Base-by-base conservation (phyloP, 2,888 invertebrate species). In the Nipponacmea schrenckii region DNA sequence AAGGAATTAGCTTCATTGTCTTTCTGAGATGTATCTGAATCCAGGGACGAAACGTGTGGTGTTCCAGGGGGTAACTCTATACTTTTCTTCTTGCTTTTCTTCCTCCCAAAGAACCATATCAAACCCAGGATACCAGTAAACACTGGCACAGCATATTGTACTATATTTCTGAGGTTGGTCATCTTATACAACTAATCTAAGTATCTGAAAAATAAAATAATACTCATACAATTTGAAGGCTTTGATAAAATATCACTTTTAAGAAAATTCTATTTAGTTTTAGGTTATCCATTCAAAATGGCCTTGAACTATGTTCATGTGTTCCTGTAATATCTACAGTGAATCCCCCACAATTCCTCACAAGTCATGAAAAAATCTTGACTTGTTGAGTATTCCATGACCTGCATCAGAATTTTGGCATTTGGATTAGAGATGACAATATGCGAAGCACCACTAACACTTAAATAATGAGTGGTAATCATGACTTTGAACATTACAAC, bases 71-170 rank as follows among this genome's bases (percentile, higher is more conserved):
- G 5, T 27, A 48, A 27, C 50, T 48, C 46, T 39, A 17, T 56
- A n/a, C 39, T 27, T 56, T 24, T 12, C 20, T 45, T 24, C 20
- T 62, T 65, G 20, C 44, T 48, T 64, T 77, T 80, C 71, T 78
- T 83, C 26, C 79, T 71, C 14, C 78, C 68, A 50, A 83, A 76
- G n/a, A 81, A 74, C 84, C 84, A 85, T 15, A 85, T 62, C n/a
- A 85, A 74, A 27, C 83, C 84, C 50, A 83, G 71, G 62, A 85
- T 64, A 24, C 80, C 79, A 24, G 81, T 76, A 20, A 80, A 74
- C 2, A 80, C 76, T 45, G 84, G 82, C 1, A 83, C 74, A 27
- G 82, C 79, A 66, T 78, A 64, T 4, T 80, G 71, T 7, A 82
- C 66, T n/a, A 83, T 73, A 62, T 76, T 66, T 67, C 76, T 71